Evolutionary conservation across 2,113 vertebrate species (phyloP).

Genomic region (Rhagologus leucostigma): DNA sequence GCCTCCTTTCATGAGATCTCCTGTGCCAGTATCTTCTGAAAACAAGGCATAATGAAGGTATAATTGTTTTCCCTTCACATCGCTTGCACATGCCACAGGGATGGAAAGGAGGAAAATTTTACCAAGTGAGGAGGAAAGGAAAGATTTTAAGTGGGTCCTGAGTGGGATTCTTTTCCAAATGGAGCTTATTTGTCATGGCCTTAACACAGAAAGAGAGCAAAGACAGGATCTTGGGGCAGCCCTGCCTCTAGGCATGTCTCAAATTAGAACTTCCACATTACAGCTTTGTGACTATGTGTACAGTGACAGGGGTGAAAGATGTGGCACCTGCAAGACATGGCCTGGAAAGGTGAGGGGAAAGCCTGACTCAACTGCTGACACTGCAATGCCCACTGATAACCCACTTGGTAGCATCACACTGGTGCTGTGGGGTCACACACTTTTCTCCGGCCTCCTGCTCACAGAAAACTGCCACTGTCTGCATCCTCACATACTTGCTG

Average conservation of each 20-base stretch:
- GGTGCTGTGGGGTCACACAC: fast-evolving
- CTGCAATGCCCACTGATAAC: background rate
- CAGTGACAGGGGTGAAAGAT: background rate
- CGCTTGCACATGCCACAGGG: background rate
- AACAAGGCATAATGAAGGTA: background rate
- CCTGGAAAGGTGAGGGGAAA: background rate
- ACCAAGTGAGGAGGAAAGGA: background rate
- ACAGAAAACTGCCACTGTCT: background rate
- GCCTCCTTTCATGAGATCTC: background rate
- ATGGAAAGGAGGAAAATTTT: background rate
- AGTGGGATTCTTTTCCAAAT: background rate
- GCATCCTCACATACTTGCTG: fast-evolving
- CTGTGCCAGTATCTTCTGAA: background rate
- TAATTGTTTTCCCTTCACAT: background rate
- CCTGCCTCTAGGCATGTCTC: background rate
- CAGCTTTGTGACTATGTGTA: fast-evolving
- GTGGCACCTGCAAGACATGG: background rate
- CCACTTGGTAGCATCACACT: fast-evolving
- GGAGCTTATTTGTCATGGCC: background rate
- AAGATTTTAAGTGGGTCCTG: background rate
- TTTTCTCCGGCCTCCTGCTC: background rate
- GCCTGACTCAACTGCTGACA: background rate
- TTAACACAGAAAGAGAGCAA: background rate
- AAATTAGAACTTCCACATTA: background rate
- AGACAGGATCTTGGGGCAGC: background rate